phyloP scores from a whole-genome alignment of 2,888 invertebrate genomes.

The Eilema griseolum region DNA sequence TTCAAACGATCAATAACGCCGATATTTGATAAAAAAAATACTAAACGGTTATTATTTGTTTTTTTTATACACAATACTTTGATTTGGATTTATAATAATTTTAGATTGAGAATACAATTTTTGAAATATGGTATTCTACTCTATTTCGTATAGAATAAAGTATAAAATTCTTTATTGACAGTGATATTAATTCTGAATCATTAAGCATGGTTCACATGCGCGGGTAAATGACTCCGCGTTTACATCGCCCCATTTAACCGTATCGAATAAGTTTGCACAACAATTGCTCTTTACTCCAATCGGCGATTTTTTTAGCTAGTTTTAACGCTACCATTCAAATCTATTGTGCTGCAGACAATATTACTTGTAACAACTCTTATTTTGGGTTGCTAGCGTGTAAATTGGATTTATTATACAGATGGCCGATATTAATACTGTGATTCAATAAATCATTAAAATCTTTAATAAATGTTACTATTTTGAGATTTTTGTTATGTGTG shows the following conservation, averaged over 20 bases:
- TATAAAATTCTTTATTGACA: conserved; percentile 15
- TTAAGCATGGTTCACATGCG: conserved; percentile 82
- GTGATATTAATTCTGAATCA: conserved; percentile 75
- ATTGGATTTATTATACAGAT: conserved; percentile 83
- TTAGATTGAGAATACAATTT: conserved; percentile 9
- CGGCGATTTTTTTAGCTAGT: conserved; percentile 76
- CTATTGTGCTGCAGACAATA: conserved; percentile 70
- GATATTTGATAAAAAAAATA: conserved; percentile 53
- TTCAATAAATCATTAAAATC: conserved; percentile 73
- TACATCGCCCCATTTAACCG: conserved; percentile 84
- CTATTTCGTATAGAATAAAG: conserved; percentile 8
- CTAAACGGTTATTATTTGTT: conserved; percentile 25
- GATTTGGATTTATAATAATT: conserved; percentile 43
- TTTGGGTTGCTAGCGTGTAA: conserved; percentile 78
- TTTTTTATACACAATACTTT: conserved; percentile 27
- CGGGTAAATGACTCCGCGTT: conserved; percentile 70
- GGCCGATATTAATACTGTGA: conserved; percentile 70
- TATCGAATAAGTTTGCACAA: conserved; percentile 85
- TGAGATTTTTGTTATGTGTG: conserved; percentile 19
- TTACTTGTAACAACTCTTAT: conserved; percentile 64
- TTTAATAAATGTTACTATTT: conserved; percentile 48
- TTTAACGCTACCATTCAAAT: conserved; percentile 75
- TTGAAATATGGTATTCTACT: background rate
- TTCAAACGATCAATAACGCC: conserved; percentile 62
- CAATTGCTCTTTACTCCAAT: conserved; percentile 84